Conservation (phyloP, 1,140 invertebrate genomes). For the Anthonomus grandis region DNA sequence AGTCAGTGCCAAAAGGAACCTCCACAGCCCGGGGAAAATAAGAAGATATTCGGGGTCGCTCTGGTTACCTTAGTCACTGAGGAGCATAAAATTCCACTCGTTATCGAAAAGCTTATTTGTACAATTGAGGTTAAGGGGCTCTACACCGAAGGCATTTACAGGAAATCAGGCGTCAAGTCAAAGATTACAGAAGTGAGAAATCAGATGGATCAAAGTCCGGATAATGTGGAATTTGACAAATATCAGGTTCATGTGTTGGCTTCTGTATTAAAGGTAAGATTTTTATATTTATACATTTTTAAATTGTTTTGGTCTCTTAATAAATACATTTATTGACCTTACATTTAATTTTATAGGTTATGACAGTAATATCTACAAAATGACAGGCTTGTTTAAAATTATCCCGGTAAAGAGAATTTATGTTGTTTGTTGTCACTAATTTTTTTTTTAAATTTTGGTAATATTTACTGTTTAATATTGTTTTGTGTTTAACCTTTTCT, state of each 20-base stretch:
- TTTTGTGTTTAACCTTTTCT: too few relatives aligned
- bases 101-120: conserved; percentile 83
- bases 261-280: conserved; percentile 72
- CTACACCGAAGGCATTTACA: conserved; percentile 90
- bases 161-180: conserved; percentile 85
- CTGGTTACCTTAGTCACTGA: conserved; percentile 70
- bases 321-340: not conserved
- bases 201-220: conserved; percentile 70
- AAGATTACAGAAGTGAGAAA: conserved; percentile 72
- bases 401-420: too few relatives aligned
- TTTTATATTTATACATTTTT: not conserved
- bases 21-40: conserved; percentile 52
- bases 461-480: too few relatives aligned
- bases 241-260: conserved; percentile 86
- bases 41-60: conserved; percentile 74
- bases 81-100: conserved; percentile 72
- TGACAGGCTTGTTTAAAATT: too few relatives aligned
- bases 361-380: too few relatives aligned
- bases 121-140: conserved; percentile 89
- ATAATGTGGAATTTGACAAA: conserved; percentile 65
- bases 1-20: conserved; percentile 61
- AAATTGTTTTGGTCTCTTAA: not conserved
- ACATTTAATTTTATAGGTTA: too few relatives aligned
- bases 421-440: too few relatives aligned
- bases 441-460: too few relatives aligned